Conservation (phyloP, 2,888 invertebrate species). For the Escarpia spicata region DNA sequence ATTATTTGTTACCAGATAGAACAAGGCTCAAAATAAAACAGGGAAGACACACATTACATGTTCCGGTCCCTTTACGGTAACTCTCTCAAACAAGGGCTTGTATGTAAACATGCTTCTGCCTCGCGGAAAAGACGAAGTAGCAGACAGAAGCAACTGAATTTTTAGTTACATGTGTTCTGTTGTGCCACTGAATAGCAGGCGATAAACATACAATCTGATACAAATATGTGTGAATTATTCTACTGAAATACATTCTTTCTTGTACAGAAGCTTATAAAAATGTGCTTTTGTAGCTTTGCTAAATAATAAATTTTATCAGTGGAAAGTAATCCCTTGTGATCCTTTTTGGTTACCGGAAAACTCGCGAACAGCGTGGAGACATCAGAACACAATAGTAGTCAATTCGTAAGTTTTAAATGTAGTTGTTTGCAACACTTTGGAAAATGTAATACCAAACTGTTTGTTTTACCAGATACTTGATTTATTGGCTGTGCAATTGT, state of each 20-base stretch:
- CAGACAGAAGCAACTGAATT: neutral
- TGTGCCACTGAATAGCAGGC: neutral
- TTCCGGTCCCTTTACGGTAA: neutral
- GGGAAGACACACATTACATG: neutral
- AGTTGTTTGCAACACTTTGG: no score
- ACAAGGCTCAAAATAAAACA: neutral
- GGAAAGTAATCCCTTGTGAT: neutral
- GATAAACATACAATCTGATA: neutral
- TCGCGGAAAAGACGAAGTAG: neutral
- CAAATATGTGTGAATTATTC: neutral
- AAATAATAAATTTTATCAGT: neutral
- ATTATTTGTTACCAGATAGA: neutral
- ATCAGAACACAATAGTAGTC: no score
- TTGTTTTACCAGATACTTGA: no score
- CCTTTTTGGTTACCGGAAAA: no score
- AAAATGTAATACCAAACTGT: no score
- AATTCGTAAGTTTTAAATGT: no score
- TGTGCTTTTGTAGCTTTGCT: neutral
- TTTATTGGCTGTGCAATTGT: no score
- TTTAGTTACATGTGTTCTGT: neutral
- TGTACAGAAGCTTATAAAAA: neutral
- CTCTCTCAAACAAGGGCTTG: neutral
- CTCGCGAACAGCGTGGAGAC: no score
- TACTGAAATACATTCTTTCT: neutral
- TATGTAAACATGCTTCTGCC: neutral